Conservation (phyloP, 1,140 invertebrate species). For the Lasaia peninsularis region DNA sequence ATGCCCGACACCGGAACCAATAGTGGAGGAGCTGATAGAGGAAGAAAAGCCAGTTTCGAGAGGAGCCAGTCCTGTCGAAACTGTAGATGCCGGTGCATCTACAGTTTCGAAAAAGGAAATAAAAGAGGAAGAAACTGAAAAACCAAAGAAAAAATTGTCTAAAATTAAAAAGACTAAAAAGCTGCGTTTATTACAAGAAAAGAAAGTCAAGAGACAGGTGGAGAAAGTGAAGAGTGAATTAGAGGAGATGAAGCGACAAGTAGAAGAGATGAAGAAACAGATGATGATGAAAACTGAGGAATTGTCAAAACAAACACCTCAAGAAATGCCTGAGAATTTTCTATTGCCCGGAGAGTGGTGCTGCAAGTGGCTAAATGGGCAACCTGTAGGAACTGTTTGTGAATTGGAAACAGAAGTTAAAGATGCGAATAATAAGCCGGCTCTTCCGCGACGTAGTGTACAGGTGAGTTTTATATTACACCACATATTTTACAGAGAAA, state of each 20-base stretch:
- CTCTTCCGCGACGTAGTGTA: slow-evolving; percentile 47
- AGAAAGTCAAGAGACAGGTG: slow-evolving; percentile 56
- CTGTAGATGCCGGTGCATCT: not conserved
- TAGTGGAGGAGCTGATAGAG: not conserved
- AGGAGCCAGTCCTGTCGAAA: slow-evolving; percentile 19
- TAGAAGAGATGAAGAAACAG: slow-evolving; percentile 54
- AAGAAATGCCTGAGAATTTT: slow-evolving; percentile 46
- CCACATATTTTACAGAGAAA: no score
- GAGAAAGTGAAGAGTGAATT: slow-evolving; percentile 56
- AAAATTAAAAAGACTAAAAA: slow-evolving; percentile 58
- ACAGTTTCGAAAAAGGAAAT: no score
- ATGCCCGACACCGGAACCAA: slow-evolving; percentile 19
- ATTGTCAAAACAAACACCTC: slow-evolving; percentile 24
- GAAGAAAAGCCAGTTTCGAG: not conserved
- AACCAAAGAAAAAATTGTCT: slow-evolving; percentile 32
- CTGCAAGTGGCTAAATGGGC: slow-evolving; percentile 80
- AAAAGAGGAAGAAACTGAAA: slow-evolving; percentile 16
- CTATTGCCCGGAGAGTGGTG: slow-evolving; percentile 77
- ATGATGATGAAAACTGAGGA: slow-evolving; percentile 46
- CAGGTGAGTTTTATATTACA: slow-evolving; percentile 36
- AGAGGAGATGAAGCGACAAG: slow-evolving; percentile 51
- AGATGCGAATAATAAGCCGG: slow-evolving; percentile 31
- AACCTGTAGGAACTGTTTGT: slow-evolving; percentile 77
- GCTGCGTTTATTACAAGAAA: slow-evolving; percentile 53
- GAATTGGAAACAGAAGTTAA: slow-evolving; percentile 68